These are phyloP conservation scores for Melinaea marsaeus DNA, from an alignment of 2,888 invertebrate species.

Conservation along the genomic window DNA sequence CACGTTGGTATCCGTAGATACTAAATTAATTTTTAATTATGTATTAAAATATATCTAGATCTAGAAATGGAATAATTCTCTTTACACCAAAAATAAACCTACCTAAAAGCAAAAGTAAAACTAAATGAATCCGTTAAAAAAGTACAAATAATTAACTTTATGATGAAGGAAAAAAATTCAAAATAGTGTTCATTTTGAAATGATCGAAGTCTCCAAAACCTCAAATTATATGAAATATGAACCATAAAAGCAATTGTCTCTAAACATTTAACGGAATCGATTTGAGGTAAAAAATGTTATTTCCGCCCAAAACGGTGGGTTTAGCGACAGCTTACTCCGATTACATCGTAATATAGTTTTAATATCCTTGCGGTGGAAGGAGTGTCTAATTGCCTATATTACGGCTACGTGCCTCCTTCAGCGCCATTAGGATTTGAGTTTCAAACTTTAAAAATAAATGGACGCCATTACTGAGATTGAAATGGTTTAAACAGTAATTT, in stretches of 20 bases:
- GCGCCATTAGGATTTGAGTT: constrained; percentile 57
- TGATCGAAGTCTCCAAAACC: constrained; percentile 32
- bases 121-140: no score
- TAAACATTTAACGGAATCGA: constrained; percentile 65
- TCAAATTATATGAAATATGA: constrained; percentile 29
- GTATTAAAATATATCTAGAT: no score
- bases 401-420: constrained; percentile 68
- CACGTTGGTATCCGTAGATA: no score
- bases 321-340: constrained; percentile 63
- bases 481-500: constrained; percentile 2
- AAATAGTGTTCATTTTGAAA: neutral
- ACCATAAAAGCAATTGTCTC: constrained; percentile 39
- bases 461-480: constrained; percentile 5
- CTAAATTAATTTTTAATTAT: no score
- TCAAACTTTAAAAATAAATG: constrained; percentile 24
- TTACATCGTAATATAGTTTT: constrained; percentile 65
- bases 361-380: constrained; percentile 49
- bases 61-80: no score
- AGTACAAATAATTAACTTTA: no score
- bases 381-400: constrained; percentile 58
- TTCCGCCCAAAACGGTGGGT: constrained; percentile 65
- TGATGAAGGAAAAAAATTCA: constrained; percentile 3
- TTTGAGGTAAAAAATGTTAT: constrained; percentile 57
- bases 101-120: no score
- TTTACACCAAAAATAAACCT: no score